phyloP scores from a whole-genome alignment of 2,888 invertebrate species.

The Sialis lutaria region DNA sequence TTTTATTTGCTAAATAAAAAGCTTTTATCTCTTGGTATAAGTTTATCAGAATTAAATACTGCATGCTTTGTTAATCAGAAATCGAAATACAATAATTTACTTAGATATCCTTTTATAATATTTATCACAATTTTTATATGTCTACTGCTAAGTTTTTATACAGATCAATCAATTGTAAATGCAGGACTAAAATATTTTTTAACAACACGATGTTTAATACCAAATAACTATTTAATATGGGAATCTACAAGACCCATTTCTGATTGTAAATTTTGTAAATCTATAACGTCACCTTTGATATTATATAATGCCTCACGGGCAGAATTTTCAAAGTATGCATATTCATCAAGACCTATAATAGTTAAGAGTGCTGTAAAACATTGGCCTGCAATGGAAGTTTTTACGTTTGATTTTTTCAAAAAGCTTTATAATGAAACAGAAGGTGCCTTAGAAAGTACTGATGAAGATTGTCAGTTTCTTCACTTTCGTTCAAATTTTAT shows the following conservation, averaged over 20 bases:
- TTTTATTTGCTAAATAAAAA: no score
- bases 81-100: not conserved
- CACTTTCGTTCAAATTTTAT: constrained; percentile 72
- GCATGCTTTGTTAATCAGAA: no score
- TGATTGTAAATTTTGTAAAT: constrained; percentile 61
- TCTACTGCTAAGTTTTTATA: not conserved
- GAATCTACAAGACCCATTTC: constrained; percentile 72
- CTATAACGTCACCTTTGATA: constrained; percentile 46
- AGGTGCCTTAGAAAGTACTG: constrained; percentile 54
- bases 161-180: constrained; percentile 8
- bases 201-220: constrained; percentile 55
- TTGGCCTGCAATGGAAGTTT: constrained; percentile 56
- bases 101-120: not conserved
- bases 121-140: constrained; percentile 1
- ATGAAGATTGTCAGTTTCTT: constrained; percentile 72
- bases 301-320: constrained; percentile 48
- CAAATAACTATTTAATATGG: constrained; percentile 74
- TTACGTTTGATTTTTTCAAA: constrained; percentile 51
- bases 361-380: constrained; percentile 55
- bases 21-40: no score
- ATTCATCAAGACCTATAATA: constrained; percentile 62
- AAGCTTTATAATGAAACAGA: constrained; percentile 45
- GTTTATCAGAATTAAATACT: no score
- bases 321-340: constrained; percentile 55
- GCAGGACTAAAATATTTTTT: constrained; percentile 21